A percentile compares a stretch with the other conserved stretches of the same genome.
These are phyloP conservation scores for Prosopocoilus inquinatus DNA, from an alignment of 2,888 invertebrate species.

Conservation along the genomic window DNA sequence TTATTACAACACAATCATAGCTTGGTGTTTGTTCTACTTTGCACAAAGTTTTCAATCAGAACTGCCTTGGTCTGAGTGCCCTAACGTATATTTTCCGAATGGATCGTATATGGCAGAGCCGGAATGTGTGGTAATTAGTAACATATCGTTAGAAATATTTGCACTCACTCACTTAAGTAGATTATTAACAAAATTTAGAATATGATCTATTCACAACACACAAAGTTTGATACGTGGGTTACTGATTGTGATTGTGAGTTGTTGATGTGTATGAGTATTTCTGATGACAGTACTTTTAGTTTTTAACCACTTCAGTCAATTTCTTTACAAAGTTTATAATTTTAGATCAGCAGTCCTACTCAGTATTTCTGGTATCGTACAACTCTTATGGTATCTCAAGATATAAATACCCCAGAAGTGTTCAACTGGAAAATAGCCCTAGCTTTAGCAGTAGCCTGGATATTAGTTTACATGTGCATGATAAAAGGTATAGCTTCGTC, in stretches of 20 bases:
- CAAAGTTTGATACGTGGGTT: too few species aligned
- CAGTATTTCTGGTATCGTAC: slow-evolving; percentile 95
- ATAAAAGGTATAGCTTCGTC: slow-evolving; percentile 97
- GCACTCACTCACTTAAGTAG: too few species aligned
- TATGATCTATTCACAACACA: too few species aligned
- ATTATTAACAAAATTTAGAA: too few species aligned
- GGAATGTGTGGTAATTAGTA: slow-evolving; percentile 72
- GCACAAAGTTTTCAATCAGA: slow-evolving; percentile 90
- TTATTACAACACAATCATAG: slow-evolving; percentile 97
- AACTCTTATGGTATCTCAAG: slow-evolving; percentile 85
- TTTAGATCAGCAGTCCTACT: slow-evolving; percentile 82
- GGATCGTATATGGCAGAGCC: slow-evolving; percentile 77
- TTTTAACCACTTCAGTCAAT: neutral
- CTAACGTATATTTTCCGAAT: slow-evolving; percentile 76
- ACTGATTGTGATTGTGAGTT: neutral
- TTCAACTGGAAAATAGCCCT: slow-evolving; percentile 92
- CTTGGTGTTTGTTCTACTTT: slow-evolving; percentile 96
- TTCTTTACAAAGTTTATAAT: too few species aligned
- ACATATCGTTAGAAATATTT: neutral
- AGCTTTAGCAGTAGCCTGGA: slow-evolving; percentile 87
- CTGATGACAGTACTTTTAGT: neutral
- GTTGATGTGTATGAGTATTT: neutral
- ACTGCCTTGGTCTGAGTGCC: slow-evolving; percentile 90
- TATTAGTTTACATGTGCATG: slow-evolving; percentile 93
- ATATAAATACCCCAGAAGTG: slow-evolving; percentile 78